Base-by-base conservation (phyloP, 2,113 vertebrate species). In the Romanogobio albipinnatus region DNA sequence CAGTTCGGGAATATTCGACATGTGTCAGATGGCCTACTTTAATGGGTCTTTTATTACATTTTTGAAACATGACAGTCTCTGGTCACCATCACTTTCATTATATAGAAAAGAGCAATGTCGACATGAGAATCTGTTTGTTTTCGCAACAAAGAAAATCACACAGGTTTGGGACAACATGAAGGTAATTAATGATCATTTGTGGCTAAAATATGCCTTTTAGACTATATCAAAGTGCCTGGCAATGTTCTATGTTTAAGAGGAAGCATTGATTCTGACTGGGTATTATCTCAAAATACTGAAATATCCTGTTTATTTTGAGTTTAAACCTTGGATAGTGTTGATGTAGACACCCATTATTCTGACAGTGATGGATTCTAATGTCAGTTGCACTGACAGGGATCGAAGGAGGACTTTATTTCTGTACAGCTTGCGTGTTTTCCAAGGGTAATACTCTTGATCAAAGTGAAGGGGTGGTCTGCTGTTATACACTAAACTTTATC, bases 301-400 rank as follows among this genome's bases (percentile, higher is more conserved):
- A 81, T 68, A 68, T 62, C 26, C 5, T 81, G 78, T 81, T 81
- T 81, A 68, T 81, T 81, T 81, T 81, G 17, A 66, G 61, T 26
- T 66, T 66, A 81, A 81, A 81, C 62, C 59, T 81, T 64, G 59
- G 45, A 51, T n/a, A 33, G 70, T 74, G 70, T 39, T 59, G 43
- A 61, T 45, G 53, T 56, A 73, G 22, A 39, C 24, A 29, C 64
- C 84, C 64, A 74, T 78, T 61, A 58, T 82, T 15, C 51, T 70
- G 76, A 84, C 81, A 84, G 85, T 73, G 73, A 84, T 82, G 79
- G 78, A 88, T 82, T 71, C 73, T 79, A 78, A 86, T 68, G 66
- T 66, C 82, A 88, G 56, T 1, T 5, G 2, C 29, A 26, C 39
- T 86, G 79, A 82, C 58, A 36, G 77, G 56, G 68, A 68, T 43